Evolutionary conservation across 2,113 vertebrate genomes (phyloP), one percentile per base, ranked within the genome.

Genomic region (Ceyx cyanopectus): DNA sequence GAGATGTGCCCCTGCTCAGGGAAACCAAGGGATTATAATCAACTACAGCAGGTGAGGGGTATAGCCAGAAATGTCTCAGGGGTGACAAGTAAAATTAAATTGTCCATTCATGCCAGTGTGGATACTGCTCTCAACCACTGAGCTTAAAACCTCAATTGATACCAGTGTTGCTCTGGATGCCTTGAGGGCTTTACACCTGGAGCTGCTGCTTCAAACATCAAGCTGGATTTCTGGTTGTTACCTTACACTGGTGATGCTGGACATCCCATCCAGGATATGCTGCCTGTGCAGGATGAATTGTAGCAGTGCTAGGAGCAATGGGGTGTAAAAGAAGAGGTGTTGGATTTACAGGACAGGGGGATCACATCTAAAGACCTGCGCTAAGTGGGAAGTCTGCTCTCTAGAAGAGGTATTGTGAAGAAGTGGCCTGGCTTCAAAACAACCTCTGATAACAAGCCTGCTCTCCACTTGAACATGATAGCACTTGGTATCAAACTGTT

Each of bases 41-140:
- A 67, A 34, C 7, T 16, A 9, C 46, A 41, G 8, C 5, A 11
- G 20, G 5, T 74, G 18, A 60, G 32, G 7, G 34, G 7, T 27
- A 9, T 22, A 57, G 54, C 19, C 40, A 26, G 50, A 57, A 15
- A 7, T 37, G 4, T 75, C 43, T 62, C 13, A 5, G 53, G 29
- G 22, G 26, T 30, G 7, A 16, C 40, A 54, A 50, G 57, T 75
- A 14, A 69, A 65, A 53, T 34, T 37, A 56, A 78, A 51, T 12
- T 32, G 5, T 12, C 8, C 1, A 0, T 3, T 54, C 1, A 1
- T 22, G 14, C n/a, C 54, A 6, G 11, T 1, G 2, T 15, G 37
- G 45, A 14, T 68, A 3, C 16, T 34, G n/a, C 20, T 67, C 21
- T 62, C 12, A 6, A 1, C 17, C 37, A 16, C 43, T 23, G 34